Evolutionary conservation across 2,888 invertebrate species (phyloP).

Genomic region (Spatulosminthurus flaviceps): DNA sequence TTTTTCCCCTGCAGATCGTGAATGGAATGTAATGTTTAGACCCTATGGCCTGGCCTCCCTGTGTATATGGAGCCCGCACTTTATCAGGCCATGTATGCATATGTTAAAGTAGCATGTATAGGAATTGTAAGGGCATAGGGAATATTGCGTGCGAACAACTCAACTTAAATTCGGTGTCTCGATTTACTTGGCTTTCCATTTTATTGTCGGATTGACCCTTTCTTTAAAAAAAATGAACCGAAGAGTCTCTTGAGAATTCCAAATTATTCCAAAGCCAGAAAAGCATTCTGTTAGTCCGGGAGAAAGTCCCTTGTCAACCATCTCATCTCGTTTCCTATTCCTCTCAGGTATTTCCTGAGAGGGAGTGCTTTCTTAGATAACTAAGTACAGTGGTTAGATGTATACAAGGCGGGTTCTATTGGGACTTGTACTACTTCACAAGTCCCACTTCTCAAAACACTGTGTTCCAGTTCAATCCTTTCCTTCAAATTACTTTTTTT

Average conservation of each 20-base stretch:
- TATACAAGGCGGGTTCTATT: too few relatives aligned
- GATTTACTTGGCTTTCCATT: slow-evolving; percentile 43
- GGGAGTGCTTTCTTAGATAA: background rate
- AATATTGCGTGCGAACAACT: too few relatives aligned
- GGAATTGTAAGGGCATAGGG: too few relatives aligned
- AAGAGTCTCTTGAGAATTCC: slow-evolving; percentile 50
- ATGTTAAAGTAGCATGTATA: slow-evolving; percentile 50
- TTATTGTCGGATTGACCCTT: slow-evolving; percentile 54
- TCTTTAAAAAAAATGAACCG: slow-evolving; percentile 51
- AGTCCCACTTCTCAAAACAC: too few relatives aligned
- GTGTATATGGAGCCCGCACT: too few relatives aligned
- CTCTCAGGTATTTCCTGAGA: background rate
- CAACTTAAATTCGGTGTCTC: slow-evolving; percentile 54
- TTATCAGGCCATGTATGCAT: too few relatives aligned
- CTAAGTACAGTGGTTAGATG: too few relatives aligned
- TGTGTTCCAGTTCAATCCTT: too few relatives aligned
- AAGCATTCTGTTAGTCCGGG: slow-evolving; percentile 27
- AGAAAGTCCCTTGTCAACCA: background rate
- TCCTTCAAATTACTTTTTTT: too few relatives aligned
- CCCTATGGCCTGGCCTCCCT: too few relatives aligned
- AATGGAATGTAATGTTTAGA: slow-evolving; percentile 53
- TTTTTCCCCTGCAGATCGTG: slow-evolving; percentile 43
- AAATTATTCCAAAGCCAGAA: slow-evolving; percentile 52
- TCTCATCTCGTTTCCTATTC: background rate
- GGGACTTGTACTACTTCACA: too few relatives aligned